phyloP scores from a whole-genome alignment of 2,797 vertebrate species.

The Gymnoscopelus microlampas region DNA sequence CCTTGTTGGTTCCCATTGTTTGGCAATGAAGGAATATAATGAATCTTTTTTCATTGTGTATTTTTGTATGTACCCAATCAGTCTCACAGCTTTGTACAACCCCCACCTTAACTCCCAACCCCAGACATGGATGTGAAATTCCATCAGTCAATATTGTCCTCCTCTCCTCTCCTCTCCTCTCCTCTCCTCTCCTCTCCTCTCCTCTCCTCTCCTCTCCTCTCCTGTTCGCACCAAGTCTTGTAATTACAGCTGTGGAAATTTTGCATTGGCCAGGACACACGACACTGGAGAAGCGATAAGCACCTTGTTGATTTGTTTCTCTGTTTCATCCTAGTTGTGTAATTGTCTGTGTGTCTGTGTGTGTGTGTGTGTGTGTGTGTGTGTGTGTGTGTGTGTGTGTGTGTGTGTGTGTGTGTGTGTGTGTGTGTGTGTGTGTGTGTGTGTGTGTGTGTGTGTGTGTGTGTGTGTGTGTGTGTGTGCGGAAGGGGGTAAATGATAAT shows the following conservation, averaged over 20 bases:
- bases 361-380: conserved; percentile 8
- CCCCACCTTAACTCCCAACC: not conserved
- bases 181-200: not conserved
- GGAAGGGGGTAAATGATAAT: not conserved
- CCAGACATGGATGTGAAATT: conserved; percentile 18
- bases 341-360: not conserved
- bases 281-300: not conserved
- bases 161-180: not conserved
- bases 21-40: not conserved
- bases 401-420: conserved; percentile 2
- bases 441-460: not conserved
- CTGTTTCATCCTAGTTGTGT: not conserved
- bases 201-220: not conserved
- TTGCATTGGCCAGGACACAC: conserved; percentile 18
- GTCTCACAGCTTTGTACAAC: not conserved
- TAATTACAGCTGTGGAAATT: conserved; percentile 39
- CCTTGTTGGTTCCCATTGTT: conserved; percentile 13
- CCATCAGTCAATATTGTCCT: not conserved
- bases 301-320: not conserved
- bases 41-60: not conserved
- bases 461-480: not conserved
- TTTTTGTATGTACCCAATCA: not conserved
- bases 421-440: not conserved
- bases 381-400: conserved; percentile 5
- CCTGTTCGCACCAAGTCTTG: not conserved